Evolutionary conservation across 2,113 vertebrate species (phyloP), one percentile per base, ranked within the genome.

Genomic region (Erythrocebus patas): DNA sequence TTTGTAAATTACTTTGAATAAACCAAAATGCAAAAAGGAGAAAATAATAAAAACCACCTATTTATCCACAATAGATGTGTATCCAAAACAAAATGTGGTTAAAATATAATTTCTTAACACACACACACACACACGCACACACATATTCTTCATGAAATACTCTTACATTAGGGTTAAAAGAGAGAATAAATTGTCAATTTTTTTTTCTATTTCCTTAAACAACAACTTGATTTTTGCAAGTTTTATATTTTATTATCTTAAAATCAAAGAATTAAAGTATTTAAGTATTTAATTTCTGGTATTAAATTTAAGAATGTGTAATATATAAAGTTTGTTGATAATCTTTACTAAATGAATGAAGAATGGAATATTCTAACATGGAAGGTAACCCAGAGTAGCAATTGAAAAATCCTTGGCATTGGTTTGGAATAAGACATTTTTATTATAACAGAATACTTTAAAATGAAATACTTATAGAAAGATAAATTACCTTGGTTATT

Each of bases 401-500:
- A 90, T 35, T 87, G 52, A 95, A 93, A 80, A 70, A 66, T 84
- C 13, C 3, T 81, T 89, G 55, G 13, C 11, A 55, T 40, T 91
- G 48, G 6, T 91, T 91, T 89, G 23, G 32, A 96, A 68, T 52
- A 82, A 73, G n/a, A 91, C 48, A 52, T 45, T 14, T 83, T 66
- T n/a, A 43, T 45, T 59, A 76, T 17, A 95, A 48, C 35, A 85
- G 23, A 91, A 68, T 27, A 11, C 14, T 93, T 90, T 87, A 59
- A 96, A 91, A 75, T 83, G 17, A 79, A 93, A 92, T 90, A 83
- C 9, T 93, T 48, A 89, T 9, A 91, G 23, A 89, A 89, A 78
- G 68, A 95, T 48, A 88, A 92, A 83, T 73, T 45, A 79, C 12
- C 14, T 87, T 94, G 5, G 20, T 83, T 72, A 84, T 10, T 61